These are phyloP conservation scores for Watsonalla binaria DNA, from an alignment of 2,888 invertebrate genomes.

Conservation along the genomic window DNA sequence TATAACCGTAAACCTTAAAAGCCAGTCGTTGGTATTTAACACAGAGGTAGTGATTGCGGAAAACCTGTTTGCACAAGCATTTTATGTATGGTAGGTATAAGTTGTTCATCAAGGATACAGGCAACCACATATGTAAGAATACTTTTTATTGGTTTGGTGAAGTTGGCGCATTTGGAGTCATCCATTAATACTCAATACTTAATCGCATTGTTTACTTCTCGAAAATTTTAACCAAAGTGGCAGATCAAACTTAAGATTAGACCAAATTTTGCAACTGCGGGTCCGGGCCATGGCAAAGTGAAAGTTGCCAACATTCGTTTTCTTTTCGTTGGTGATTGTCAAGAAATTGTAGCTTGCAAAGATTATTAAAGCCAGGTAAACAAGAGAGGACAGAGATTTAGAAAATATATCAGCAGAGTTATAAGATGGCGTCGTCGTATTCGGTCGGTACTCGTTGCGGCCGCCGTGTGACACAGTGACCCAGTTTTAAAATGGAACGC, in stretches of 20 bases:
- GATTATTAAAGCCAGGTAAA: slow-evolving; percentile 1
- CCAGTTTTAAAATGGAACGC: slow-evolving; percentile 76
- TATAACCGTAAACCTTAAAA: slow-evolving; percentile 26
- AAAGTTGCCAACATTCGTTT: slow-evolving; percentile 61
- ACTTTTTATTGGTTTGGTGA: no score
- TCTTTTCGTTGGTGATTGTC: slow-evolving; percentile 35
- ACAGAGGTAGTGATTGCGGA: slow-evolving; percentile 27
- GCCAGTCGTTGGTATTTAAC: slow-evolving; percentile 46
- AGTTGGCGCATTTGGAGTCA: no score
- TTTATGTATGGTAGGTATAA: slow-evolving; percentile 4
- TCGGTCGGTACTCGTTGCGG: slow-evolving; percentile 63
- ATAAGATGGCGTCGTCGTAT: slow-evolving; percentile 70
- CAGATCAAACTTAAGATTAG: slow-evolving; percentile 19
- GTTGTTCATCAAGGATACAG: slow-evolving; percentile 7
- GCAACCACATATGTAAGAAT: no score
- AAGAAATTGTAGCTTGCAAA: not conserved
- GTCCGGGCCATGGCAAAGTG: slow-evolving; percentile 50
- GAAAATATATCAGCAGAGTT: slow-evolving; percentile 61
- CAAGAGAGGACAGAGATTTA: slow-evolving; percentile 22
- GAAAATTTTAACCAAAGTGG: slow-evolving; percentile 8
- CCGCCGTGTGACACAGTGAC: slow-evolving; percentile 73
- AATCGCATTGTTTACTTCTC: slow-evolving; percentile 6
- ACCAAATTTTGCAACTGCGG: slow-evolving; percentile 53
- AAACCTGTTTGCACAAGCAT: slow-evolving; percentile 32
- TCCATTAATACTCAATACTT: no score